Conservation (phyloP, 2,888 invertebrate genomes). For the Polietes domitor region DNA sequence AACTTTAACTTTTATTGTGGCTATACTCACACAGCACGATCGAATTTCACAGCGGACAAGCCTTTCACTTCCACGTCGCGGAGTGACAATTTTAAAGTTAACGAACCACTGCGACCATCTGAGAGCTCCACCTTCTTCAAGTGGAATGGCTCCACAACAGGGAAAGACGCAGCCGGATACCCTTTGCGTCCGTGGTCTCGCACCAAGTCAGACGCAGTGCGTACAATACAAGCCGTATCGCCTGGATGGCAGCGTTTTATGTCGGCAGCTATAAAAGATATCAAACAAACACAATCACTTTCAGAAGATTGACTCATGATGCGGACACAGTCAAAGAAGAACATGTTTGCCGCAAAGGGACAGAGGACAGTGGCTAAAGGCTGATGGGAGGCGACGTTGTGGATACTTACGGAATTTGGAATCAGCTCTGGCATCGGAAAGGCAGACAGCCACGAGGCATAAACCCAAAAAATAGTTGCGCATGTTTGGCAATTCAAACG, state of each 20-base stretch:
- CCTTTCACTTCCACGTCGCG: conserved; percentile 78
- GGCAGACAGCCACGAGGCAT: neutral
- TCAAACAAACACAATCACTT: conserved; percentile 14
- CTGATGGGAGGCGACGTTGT: neutral
- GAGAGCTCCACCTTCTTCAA: conserved; percentile 77
- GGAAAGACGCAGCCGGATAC: conserved; percentile 76
- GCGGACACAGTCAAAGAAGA: neutral
- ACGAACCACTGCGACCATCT: conserved; percentile 76
- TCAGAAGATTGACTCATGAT: no score
- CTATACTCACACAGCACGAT: conserved; percentile 78
- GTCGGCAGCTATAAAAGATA: conserved; percentile 74
- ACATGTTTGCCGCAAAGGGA: neutral
- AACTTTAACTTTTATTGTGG: no score
- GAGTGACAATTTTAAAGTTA: conserved; percentile 77
- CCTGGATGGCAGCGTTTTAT: conserved; percentile 76
- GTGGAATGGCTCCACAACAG: conserved; percentile 78
- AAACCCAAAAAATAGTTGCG: conserved; percentile 21
- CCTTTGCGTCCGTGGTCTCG: conserved; percentile 76
- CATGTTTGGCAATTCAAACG: neutral
- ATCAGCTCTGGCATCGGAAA: conserved; percentile 42
- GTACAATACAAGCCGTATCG: conserved; percentile 77
- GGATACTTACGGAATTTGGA: conserved; percentile 60
- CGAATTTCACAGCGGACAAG: conserved; percentile 75
- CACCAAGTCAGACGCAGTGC: conserved; percentile 74
- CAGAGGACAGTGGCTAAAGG: neutral